Base-by-base conservation (phyloP, 2,888 invertebrate genomes). In the Drosophila cracens region DNA sequence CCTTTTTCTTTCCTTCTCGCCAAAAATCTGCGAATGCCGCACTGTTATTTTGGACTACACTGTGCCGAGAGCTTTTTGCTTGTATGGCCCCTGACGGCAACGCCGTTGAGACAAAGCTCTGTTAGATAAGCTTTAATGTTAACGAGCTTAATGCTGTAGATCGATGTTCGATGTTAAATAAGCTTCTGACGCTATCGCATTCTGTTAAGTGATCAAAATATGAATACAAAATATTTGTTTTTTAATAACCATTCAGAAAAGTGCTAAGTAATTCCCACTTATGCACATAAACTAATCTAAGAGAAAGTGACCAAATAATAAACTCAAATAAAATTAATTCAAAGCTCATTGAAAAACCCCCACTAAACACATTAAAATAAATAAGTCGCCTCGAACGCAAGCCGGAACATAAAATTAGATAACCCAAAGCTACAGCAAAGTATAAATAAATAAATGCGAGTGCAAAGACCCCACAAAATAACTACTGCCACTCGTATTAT, bases 391-490 rank as follows among this genome's bases (percentile, higher is more conserved):
- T 81, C 73, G 68, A 78, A 54, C 46, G 36, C 60, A 63, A 29
- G 36, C 31, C 58, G 36, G 29, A 65, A 67, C 34, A 33, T 36
- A 40, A 68, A 62, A 63, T 58, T 48, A 51, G 64, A 65, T 59
- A 65, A 63, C 66, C 49, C 11, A 34, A 58, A 56, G 62, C 36
- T 51, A 31, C 29, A 38, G 36, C 54, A 21, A 31, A 57, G 57
- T 58, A 56, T 53, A 62, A 57, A 54, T 36, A 54, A 43, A 60
- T 27, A 31, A 16, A 25, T 8, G 7, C 27, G 58, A 69, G 81
- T 81, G 81, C 77, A 81, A 78, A 76, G 77, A 78, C 77, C 77
- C 31, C 58, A 54, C 29, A 59, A 10, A 13, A 29, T 8, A 16
- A 25, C 21, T 46, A 63, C 34, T 18, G 29, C 4, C 29, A 13